phyloP scores from a whole-genome alignment of 2,797 vertebrate genomes.

The Falco berigora region DNA sequence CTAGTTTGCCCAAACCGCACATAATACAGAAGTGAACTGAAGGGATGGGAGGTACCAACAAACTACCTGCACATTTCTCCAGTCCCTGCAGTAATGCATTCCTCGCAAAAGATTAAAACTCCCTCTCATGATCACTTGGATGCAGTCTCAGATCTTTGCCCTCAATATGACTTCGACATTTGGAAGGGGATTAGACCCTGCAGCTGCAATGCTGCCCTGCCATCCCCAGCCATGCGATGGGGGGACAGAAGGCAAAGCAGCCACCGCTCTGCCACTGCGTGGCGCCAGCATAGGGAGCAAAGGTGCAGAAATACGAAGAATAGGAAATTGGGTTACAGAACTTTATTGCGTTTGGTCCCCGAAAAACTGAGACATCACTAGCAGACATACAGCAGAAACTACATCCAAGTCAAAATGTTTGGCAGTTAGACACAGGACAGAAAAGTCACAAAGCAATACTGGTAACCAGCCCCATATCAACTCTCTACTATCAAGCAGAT shows the following conservation, averaged over 20 bases:
- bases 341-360: neutral
- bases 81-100: neutral
- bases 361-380: neutral
- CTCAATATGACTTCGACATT: neutral
- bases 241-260: neutral
- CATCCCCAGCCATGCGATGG: neutral
- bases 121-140: neutral
- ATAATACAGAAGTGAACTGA: neutral
- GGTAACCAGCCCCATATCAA: neutral
- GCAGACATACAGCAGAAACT: neutral
- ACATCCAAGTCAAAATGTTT: neutral
- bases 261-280: neutral
- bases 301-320: neutral
- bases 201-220: neutral
- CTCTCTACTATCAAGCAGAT: neutral
- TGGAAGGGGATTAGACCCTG: neutral
- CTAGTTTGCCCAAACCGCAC: neutral
- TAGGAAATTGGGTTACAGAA: neutral
- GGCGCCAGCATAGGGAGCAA: neutral
- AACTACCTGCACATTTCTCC: neutral
- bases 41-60: fast-evolving
- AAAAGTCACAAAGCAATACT: neutral
- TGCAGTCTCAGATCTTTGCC: neutral
- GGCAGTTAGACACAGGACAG: neutral
- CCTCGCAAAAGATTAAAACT: neutral